These are phyloP conservation scores for Apostichopus leukothele DNA, from an alignment of 53 echinoderm and acorn worm species.

Conservation along the genomic window DNA sequence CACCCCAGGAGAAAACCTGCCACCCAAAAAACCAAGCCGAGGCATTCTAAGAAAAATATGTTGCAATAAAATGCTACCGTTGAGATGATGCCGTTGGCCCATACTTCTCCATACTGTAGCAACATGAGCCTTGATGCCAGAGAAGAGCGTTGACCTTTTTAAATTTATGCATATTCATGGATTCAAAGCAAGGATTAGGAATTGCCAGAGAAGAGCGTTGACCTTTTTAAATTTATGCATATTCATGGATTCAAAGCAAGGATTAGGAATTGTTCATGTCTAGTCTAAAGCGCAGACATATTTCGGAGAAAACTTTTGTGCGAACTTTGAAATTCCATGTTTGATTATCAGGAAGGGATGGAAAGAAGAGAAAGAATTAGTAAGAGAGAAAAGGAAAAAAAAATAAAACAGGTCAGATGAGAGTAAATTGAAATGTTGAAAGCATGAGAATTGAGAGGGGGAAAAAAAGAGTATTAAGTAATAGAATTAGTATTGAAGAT, in stretches of 20 bases:
- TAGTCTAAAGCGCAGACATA: neutral
- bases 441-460: neutral
- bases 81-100: neutral
- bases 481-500: conserved; percentile 32
- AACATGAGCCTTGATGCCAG: neutral
- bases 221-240: conserved; percentile 5
- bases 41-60: neutral
- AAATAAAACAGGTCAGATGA: neutral
- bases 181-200: neutral
- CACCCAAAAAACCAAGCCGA: neutral
- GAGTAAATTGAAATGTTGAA: neutral
- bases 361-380: neutral
- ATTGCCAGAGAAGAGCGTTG: neutral
- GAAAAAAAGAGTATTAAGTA: conserved; percentile 31
- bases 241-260: neutral
- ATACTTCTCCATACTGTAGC: neutral
- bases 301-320: neutral
- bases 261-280: neutral
- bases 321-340: neutral
- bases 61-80: neutral
- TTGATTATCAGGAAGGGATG: neutral
- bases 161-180: conserved; percentile 14
- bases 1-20: neutral
- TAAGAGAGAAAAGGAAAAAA: neutral
- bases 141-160: neutral